Base-by-base conservation (phyloP, 2,797 vertebrate genomes). In the Pseudocheirus occidentalis region DNA sequence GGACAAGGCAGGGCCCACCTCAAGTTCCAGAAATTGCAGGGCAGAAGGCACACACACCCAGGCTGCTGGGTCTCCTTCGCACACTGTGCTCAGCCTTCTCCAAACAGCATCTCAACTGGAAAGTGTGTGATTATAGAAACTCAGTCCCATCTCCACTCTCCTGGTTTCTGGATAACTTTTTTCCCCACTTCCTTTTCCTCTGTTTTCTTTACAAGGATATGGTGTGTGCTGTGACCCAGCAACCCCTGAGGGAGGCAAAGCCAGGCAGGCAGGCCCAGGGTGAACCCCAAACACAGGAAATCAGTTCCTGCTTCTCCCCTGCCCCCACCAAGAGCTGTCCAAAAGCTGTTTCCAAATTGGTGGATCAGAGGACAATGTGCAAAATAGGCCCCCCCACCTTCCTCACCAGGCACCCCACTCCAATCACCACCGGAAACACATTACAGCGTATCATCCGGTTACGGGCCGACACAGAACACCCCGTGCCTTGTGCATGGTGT, bases 291-390 rank as follows among this genome's bases (percentile, higher is more conserved):
- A 55, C 94, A 9, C 97, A 97, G 97, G 97, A 96, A 97, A 95
- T 29, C 0, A 3, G 14, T 93, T 94, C 98, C 96, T 90, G 92
- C 0, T 87, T 13, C 95, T 96, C 93, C 66, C 95, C 55, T 94
- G 91, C 95, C 92, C 94, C 93, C 18, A 94, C 96, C 97, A 97
- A 97, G 92, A 96, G 95, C 1, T 58, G 96, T 97, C 93, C 97
- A 97, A 98, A 93, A 57, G 57, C 91, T 97, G 97, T 96, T 98
- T 98, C 98, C 98, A 97, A 98, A 97, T 13, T 90, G 96, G 95
- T 96, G 97, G 91, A 98, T 97, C 93, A 97, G 96, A 6, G 11
- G 94, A 94, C 91, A 55, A 46, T 97, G 94, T 0, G 87, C 57
- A 95, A 96, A 96, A 1, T 28, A 52, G 50, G 59, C 3, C 29